These are phyloP conservation scores for Leptatherina wallacei DNA, from an alignment of 2,797 vertebrate genomes.

Conservation along the genomic window DNA sequence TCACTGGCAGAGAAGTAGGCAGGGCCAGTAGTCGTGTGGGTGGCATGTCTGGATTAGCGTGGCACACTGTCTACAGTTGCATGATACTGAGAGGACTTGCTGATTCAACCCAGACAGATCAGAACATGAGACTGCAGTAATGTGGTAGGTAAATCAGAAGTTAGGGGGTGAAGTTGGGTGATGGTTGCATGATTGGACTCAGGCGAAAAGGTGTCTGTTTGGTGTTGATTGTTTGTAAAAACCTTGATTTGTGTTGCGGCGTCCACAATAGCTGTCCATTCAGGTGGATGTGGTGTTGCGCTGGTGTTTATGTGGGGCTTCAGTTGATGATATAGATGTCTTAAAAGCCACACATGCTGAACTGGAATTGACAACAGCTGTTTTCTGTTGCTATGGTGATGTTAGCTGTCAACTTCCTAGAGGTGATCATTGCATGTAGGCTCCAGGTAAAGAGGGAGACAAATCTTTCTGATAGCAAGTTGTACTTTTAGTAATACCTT, in stretches of 20 bases:
- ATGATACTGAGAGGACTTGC: conserved; percentile 40
- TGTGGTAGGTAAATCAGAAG: conserved; percentile 36
- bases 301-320: conserved; percentile 3
- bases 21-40: conserved; percentile 62
- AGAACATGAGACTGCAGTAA: conserved; percentile 33
- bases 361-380: conserved; percentile 7
- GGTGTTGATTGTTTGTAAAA: conserved; percentile 24
- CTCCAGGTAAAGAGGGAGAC: neutral
- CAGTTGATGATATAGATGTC: conserved; percentile 10
- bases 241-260: conserved; percentile 26
- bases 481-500: neutral
- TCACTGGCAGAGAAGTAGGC: conserved; percentile 55
- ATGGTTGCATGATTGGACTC: conserved; percentile 15
- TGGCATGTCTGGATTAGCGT: conserved; percentile 72
- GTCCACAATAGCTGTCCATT: conserved; percentile 17
- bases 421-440: neutral
- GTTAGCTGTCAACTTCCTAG: neutral
- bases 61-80: conserved; percentile 58
- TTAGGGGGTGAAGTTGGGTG: neutral
- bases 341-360: conserved; percentile 1
- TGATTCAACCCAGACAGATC: conserved; percentile 41
- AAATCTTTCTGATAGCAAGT: neutral
- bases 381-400: conserved; percentile 31
- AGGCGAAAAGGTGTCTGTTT: conserved; percentile 14
- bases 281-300: conserved; percentile 26